phyloP scores from a whole-genome alignment of 2,888 invertebrate genomes.

The Labia minor region DNA sequence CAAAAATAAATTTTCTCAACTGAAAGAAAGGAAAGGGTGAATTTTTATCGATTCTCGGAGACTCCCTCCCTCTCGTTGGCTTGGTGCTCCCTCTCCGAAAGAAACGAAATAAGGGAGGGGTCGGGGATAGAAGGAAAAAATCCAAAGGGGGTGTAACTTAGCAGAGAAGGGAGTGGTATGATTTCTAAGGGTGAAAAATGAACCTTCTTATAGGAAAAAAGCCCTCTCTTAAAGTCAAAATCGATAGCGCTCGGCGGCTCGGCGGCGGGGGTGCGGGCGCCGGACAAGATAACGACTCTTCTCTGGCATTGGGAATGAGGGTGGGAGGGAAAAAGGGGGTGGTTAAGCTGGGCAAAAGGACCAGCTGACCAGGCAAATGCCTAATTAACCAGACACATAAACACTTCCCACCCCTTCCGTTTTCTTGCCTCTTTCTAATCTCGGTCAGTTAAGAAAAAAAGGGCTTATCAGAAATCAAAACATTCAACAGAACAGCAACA shows the following conservation, averaged over 20 bases:
- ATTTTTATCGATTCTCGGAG: conserved; percentile 7
- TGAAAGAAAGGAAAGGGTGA: conserved; percentile 13
- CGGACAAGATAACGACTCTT: background rate
- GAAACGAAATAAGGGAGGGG: conserved; percentile 13
- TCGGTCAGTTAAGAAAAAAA: too few species aligned
- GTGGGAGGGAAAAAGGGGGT: too few species aligned
- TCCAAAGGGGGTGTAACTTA: conserved; percentile 5
- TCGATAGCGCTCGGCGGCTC: background rate
- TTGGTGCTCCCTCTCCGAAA: conserved; percentile 4
- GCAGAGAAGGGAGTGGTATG: conserved; percentile 13
- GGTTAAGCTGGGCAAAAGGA: too few species aligned
- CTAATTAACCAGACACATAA: too few species aligned
- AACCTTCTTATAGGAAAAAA: conserved; percentile 13
- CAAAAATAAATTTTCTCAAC: conserved; percentile 13
- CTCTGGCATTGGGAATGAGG: too few species aligned
- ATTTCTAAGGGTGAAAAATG: conserved; percentile 13
- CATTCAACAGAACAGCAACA: too few species aligned
- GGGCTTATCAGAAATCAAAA: too few species aligned
- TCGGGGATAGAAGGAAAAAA: background rate
- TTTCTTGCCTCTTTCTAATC: too few species aligned
- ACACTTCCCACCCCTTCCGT: too few species aligned
- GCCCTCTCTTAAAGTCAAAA: conserved; percentile 13
- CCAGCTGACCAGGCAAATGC: too few species aligned
- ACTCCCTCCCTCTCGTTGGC: background rate
- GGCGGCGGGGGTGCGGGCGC: background rate